Conservation (phyloP, 2,797 vertebrate genomes). For the Chelon auratus region DNA sequence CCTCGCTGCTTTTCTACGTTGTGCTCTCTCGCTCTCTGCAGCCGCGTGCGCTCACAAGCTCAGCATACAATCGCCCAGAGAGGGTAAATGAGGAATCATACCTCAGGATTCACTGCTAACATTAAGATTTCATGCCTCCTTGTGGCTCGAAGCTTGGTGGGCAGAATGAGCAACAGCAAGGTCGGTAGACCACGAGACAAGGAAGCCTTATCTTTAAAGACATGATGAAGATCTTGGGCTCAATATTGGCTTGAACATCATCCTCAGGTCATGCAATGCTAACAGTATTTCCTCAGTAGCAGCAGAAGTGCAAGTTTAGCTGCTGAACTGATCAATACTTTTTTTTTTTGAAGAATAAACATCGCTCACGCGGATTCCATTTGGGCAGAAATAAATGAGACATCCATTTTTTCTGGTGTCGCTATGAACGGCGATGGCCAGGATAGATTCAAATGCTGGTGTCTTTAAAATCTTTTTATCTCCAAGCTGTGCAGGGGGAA, state of each 20-base stretch:
- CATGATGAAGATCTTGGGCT: conserved; percentile 3
- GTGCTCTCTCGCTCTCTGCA: background rate
- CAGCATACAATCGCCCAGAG: conserved; percentile 19
- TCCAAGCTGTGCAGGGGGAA: conserved; percentile 22
- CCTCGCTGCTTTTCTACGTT: conserved; percentile 8
- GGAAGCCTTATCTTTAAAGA: conserved; percentile 12
- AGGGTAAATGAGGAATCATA: conserved; percentile 37
- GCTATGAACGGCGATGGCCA: conserved; percentile 40
- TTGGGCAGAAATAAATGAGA: conserved; percentile 29
- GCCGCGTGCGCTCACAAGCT: conserved; percentile 24
- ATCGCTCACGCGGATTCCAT: conserved; percentile 23
- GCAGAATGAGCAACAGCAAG: conserved; percentile 35
- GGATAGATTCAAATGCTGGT: conserved; percentile 56
- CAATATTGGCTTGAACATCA: conserved; percentile 14
- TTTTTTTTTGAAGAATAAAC: conserved; percentile 19
- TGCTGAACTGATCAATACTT: conserved; percentile 36
- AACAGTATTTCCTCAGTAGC: conserved; percentile 8
- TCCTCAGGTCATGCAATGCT: conserved; percentile 21
- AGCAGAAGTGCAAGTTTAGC: background rate
- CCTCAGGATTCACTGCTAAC: conserved; percentile 40
- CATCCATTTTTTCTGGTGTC: conserved; percentile 28
- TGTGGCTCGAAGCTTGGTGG: conserved; percentile 22
- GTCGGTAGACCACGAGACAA: conserved; percentile 9
- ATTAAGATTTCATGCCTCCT: conserved; percentile 52
- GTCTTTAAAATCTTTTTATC: conserved; percentile 64